Conservation (phyloP, 2,888 invertebrate genomes). For the Oxycera nigricornis region DNA sequence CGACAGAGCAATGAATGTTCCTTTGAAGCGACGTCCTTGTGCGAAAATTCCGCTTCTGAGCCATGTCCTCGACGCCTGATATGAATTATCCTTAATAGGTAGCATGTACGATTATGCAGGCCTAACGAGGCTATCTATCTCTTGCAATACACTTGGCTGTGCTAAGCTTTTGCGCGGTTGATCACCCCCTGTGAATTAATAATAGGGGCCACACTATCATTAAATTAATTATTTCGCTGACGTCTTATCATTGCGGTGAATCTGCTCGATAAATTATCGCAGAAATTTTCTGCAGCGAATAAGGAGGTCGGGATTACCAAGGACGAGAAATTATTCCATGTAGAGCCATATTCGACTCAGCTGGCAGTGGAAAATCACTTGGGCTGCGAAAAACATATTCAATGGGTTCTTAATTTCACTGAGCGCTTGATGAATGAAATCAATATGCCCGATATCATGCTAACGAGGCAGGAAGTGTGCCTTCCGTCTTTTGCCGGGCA, state of each 20-base stretch:
- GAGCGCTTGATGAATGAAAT: not conserved
- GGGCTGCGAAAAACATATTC: too few relatives aligned
- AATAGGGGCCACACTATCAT: constrained; percentile 28
- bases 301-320: too few relatives aligned
- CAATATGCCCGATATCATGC: constrained; percentile 10
- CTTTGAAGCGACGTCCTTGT: not conserved
- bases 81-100: constrained; percentile 25
- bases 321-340: too few relatives aligned
- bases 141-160: not conserved
- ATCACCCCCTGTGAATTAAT: constrained; percentile 33
- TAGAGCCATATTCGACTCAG: too few relatives aligned
- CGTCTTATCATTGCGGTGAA: constrained; percentile 40
- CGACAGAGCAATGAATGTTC: not conserved
- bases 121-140: not conserved
- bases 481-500: not conserved
- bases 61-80: not conserved
- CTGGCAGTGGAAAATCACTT: too few relatives aligned
- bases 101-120: not conserved
- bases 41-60: constrained; percentile 11
- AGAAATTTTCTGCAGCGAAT: not conserved
- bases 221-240: constrained; percentile 46
- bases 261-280: constrained; percentile 41
- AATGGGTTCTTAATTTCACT: not conserved
- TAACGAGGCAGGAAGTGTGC: constrained; percentile 11
- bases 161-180: not conserved